Evolutionary conservation across 2,888 invertebrate species (phyloP).

Genomic region (Hofmannophila pseudospretella): DNA sequence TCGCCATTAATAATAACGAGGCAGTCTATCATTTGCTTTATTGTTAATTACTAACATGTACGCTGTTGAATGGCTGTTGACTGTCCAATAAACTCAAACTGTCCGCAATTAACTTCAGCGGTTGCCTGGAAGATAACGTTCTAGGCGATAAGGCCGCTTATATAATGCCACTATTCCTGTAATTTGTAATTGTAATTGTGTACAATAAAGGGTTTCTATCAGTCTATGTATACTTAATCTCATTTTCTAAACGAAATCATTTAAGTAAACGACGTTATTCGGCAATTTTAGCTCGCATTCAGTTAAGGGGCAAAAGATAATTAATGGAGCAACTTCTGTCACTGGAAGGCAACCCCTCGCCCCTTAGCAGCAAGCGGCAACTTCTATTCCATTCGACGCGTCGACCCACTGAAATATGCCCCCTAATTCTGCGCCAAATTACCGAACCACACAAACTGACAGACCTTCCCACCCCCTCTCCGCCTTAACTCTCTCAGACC

Average conservation of each 20-base stretch:
- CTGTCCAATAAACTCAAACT: too few relatives aligned
- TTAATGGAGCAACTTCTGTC: conserved; percentile 69
- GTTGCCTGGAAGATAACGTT: too few relatives aligned
- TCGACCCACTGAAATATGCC: conserved; percentile 41
- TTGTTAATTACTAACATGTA: too few relatives aligned
- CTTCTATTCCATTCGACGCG: not conserved
- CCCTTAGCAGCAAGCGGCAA: not conserved
- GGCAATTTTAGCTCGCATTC: conserved; percentile 40
- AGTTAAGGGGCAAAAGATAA: conserved; percentile 62
- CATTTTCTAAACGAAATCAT: conserved; percentile 39
- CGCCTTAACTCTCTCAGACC: not conserved
- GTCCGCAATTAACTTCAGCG: too few relatives aligned
- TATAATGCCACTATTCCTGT: too few relatives aligned
- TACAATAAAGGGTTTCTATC: too few relatives aligned
- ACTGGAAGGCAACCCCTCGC: conserved; percentile 13
- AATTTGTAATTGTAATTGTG: too few relatives aligned
- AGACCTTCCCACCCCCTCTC: not conserved
- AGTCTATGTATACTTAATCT: too few relatives aligned
- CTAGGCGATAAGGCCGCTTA: too few relatives aligned
- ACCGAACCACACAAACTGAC: conserved; percentile 8
- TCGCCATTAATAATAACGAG: too few relatives aligned
- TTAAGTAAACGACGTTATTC: conserved; percentile 40
- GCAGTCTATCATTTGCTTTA: too few relatives aligned
- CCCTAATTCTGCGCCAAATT: conserved; percentile 41
- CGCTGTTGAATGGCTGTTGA: too few relatives aligned